Base-by-base conservation (phyloP, 2,888 invertebrate genomes). In the Drosophila sordidapex region DNA sequence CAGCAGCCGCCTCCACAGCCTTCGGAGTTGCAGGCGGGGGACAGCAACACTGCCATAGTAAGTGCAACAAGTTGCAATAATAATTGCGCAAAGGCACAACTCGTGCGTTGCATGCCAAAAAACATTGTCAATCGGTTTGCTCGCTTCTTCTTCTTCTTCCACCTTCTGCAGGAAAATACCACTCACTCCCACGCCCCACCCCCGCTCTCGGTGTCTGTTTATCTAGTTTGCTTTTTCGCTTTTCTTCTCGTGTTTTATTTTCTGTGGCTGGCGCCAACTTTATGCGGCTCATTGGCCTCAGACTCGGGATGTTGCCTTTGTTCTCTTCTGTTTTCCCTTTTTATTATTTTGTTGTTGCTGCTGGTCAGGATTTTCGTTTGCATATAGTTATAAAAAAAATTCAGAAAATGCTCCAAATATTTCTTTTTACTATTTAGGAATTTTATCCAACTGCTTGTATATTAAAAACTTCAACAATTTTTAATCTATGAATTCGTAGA, bases 61-160 rank as follows among this genome's bases (percentile, higher is more conserved):
- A 87, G 86, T 87, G 87, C 87, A 87, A 87, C 87, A 87, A 84
- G 89, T 89, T 80, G 82, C 79, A 78, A 25, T 29, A 18, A n/a
- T 38, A 25, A 70, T 57, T 38, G 33, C n/a, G 49, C 31, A 18
- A 33, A 27, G 21, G 18, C 15, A 48, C 13, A 43, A 59, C 4
- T 48, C 43, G 54, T 58, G 54, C 53, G 48, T 57, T 65, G 64
- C 73, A 70, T 65, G 64, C 35, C 46, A 65, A 57, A 18, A 36
- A 43, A 15, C 10, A 31, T 57, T 57, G 29, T 5, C 29, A n/a
- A 8, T n/a, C 8, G 29, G 13, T 13, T 27, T 8, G 13, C 38
- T n/a, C 7, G 46, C 46, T 8, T 15, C 2, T 29, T 56, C 15
- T 31, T 15, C 2, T 31, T 15, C 2, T 2, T n/a, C n/a, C 29